Conservation (phyloP, 2,113 vertebrate genomes). For the Sigmodon hispidus region DNA sequence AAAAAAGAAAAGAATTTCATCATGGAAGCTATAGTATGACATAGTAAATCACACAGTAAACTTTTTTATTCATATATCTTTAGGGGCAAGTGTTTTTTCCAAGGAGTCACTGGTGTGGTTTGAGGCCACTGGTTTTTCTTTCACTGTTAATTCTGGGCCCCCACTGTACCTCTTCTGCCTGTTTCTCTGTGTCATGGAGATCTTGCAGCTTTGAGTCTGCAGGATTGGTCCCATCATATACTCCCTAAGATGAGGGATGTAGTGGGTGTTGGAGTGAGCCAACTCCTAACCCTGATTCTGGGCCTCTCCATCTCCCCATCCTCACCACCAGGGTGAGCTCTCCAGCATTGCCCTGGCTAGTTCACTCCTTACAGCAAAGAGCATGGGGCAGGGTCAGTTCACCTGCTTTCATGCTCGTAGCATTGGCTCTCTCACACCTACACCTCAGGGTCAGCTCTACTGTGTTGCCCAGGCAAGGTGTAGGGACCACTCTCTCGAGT, state of each 20-base stretch:
- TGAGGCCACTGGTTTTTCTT: neutral
- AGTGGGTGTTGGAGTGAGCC: no score
- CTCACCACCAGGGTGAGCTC: neutral
- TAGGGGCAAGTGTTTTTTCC: neutral
- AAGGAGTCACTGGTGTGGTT: neutral
- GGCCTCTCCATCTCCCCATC: neutral
- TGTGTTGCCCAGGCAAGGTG: no score
- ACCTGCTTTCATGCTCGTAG: no score
- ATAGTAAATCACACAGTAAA: neutral
- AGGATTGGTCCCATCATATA: neutral
- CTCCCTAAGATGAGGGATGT: neutral
- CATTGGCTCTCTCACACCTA: no score
- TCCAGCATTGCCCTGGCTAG: neutral
- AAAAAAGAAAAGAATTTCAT: neutral
- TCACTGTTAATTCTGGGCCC: neutral
- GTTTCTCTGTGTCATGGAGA: neutral
- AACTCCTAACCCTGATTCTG: neutral
- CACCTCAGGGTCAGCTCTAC: no score
- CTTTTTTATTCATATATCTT: neutral
- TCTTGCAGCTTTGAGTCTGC: no score
- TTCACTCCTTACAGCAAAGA: neutral
- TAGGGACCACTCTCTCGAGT: no score
- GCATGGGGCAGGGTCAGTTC: no score
- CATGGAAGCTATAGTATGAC: neutral
- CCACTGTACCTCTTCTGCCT: neutral